Evolutionary conservation across 37 sponge, comb jelly and placozoan genomes (phyloP).

Genomic region (Cliona cf. orientalis): DNA sequence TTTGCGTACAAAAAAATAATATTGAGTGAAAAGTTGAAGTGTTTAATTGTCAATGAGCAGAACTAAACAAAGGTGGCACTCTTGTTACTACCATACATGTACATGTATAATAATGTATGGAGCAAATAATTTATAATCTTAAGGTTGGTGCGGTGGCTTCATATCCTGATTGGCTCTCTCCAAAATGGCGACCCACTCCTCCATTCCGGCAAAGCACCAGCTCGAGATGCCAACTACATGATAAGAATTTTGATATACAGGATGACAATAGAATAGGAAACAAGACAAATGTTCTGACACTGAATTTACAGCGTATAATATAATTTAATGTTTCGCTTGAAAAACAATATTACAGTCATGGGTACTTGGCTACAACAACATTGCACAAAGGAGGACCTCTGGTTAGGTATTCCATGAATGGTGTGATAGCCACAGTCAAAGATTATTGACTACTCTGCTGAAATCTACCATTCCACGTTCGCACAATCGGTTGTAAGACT

Average conservation of each 20-base stretch:
- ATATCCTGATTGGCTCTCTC: conserved; percentile 31
- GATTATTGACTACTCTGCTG: too few relatives aligned
- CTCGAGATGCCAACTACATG: conserved; percentile 42
- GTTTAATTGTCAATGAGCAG: too few relatives aligned
- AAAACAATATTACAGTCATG: too few relatives aligned
- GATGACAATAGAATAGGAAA: not conserved
- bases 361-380: too few relatives aligned
- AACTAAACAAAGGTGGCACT: too few relatives aligned
- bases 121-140: not conserved
- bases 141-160: not conserved
- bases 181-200: conserved; percentile 50
- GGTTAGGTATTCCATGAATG: not conserved
- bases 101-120: not conserved
- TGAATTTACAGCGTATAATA: not conserved
- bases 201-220: conserved; percentile 50
- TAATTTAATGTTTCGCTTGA: too few relatives aligned
- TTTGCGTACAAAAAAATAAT: too few relatives aligned
- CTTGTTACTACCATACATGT: too few relatives aligned
- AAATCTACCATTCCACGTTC: too few relatives aligned
- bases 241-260: not conserved
- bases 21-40: too few relatives aligned
- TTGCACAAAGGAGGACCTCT: not conserved
- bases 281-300: not conserved
- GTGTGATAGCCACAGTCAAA: too few relatives aligned
- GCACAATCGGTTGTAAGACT: too few relatives aligned